Conservation (phyloP, 2,797 vertebrate genomes). For the Tinamus major region DNA sequence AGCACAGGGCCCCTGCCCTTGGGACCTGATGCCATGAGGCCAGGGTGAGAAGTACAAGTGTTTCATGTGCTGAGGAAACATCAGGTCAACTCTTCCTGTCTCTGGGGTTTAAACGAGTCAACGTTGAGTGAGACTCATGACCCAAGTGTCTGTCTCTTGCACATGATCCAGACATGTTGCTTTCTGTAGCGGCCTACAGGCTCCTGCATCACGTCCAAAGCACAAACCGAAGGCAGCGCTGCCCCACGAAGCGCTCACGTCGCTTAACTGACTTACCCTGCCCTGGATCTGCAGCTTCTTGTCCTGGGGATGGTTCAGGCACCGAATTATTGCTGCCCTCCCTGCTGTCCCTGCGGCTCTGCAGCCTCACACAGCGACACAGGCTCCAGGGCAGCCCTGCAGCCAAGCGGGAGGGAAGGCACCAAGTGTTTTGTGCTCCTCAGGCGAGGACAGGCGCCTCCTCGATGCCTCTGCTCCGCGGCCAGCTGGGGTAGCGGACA, state of each 20-base stretch:
- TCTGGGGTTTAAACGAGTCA: background rate
- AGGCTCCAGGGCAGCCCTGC: background rate
- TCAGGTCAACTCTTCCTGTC: constrained; percentile 1
- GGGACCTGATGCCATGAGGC: fast-evolving
- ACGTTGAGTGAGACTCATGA: background rate
- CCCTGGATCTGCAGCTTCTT: background rate
- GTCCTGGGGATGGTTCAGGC: background rate
- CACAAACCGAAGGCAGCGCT: background rate
- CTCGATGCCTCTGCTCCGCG: background rate
- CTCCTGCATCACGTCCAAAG: fast-evolving
- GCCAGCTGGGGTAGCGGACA: background rate
- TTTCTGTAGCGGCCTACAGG: fast-evolving
- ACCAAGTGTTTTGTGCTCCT: too few species aligned
- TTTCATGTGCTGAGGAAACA: background rate
- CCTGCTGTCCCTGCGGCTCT: background rate
- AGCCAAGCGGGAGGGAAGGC: background rate
- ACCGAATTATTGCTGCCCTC: background rate
- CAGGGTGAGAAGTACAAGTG: background rate
- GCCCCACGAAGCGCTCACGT: background rate
- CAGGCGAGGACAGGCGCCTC: background rate
- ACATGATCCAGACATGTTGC: background rate
- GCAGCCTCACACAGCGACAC: fast-evolving
- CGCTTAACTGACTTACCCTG: background rate
- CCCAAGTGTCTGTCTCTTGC: background rate
- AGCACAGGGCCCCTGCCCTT: fast-evolving